phyloP scores from a whole-genome alignment of 2,797 vertebrate species.

The Harpagifer antarcticus region DNA sequence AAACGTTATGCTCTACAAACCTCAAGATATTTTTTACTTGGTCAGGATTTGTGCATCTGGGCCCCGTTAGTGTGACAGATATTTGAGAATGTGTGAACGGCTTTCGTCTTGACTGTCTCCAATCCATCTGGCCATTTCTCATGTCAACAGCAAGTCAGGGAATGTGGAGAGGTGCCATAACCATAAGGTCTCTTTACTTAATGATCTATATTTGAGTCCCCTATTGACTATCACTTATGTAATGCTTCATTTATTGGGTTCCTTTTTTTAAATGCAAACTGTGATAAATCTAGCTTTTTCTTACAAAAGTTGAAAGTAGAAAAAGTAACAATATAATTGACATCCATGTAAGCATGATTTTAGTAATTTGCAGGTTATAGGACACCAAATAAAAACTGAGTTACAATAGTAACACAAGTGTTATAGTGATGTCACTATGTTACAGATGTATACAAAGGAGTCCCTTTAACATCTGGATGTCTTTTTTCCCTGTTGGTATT shows the following conservation, averaged over 20 bases:
- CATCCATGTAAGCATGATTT: conserved; percentile 15
- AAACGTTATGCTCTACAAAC: conserved; percentile 21
- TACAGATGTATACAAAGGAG: too few relatives aligned
- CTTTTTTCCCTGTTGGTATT: not conserved
- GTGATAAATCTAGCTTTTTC: not conserved
- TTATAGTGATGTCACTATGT: too few relatives aligned
- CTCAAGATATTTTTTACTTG: conserved; percentile 41
- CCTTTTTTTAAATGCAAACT: not conserved
- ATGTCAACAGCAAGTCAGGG: conserved; percentile 23
- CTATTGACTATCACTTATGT: not conserved
- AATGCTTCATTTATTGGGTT: not conserved
- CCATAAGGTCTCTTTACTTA: not conserved
- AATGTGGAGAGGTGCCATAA: conserved; percentile 9
- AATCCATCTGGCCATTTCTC: conserved; percentile 42
- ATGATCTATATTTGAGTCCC: not conserved
- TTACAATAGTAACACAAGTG: not conserved
- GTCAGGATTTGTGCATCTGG: conserved; percentile 50
- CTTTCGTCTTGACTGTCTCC: conserved; percentile 30
- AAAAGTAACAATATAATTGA: not conserved
- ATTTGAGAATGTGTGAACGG: conserved; percentile 52
- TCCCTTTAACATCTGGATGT: not conserved
- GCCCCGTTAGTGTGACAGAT: conserved; percentile 39
- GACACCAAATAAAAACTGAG: conserved; percentile 3
- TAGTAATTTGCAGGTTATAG: conserved; percentile 30
- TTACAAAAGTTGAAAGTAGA: too few relatives aligned